phyloP scores from a whole-genome alignment of 92 coral and sea anemone genomes.

The Palythoa grandiflora region DNA sequence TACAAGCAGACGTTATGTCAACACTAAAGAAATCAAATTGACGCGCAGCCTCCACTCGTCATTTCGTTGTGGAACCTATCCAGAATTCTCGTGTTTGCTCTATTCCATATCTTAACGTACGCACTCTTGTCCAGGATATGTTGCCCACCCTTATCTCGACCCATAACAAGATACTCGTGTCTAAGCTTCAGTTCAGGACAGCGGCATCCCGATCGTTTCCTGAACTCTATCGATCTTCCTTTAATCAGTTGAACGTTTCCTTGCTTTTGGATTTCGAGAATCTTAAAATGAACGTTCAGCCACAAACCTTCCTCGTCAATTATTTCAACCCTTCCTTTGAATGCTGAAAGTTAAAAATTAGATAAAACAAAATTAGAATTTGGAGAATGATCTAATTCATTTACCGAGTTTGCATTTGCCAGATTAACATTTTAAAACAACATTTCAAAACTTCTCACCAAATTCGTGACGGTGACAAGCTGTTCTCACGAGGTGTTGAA shows the following conservation, averaged over 20 bases:
- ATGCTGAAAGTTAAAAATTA: slow-evolving; percentile 45
- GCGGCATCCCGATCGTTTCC: slow-evolving; percentile 74
- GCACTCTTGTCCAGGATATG: slow-evolving; percentile 69
- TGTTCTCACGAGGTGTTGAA: neutral
- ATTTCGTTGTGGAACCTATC: slow-evolving; percentile 51
- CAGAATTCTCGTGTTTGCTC: slow-evolving; percentile 24
- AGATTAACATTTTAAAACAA: neutral
- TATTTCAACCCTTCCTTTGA: slow-evolving; percentile 73
- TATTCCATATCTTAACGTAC: slow-evolving; percentile 76
- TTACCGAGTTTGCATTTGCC: neutral
- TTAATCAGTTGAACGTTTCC: slow-evolving; percentile 48
- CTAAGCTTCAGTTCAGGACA: slow-evolving; percentile 75
- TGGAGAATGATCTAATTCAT: neutral
- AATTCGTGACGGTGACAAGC: slow-evolving; percentile 16
- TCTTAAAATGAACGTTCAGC: slow-evolving; percentile 63
- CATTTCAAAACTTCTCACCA: slow-evolving; percentile 1
- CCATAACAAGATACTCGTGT: slow-evolving; percentile 83
- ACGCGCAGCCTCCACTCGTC: neutral
- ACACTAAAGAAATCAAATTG: too few relatives aligned
- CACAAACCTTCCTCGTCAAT: slow-evolving; percentile 79
- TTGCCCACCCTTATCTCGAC: slow-evolving; percentile 69
- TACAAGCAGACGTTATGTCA: too few relatives aligned
- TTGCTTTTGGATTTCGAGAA: slow-evolving; percentile 69
- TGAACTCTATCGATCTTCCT: slow-evolving; percentile 64
- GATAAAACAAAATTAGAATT: neutral